Evolutionary conservation across 1,140 invertebrate genomes (phyloP), one percentile per base, ranked within the genome.

Genomic region (Brachionus plicatilis): DNA sequence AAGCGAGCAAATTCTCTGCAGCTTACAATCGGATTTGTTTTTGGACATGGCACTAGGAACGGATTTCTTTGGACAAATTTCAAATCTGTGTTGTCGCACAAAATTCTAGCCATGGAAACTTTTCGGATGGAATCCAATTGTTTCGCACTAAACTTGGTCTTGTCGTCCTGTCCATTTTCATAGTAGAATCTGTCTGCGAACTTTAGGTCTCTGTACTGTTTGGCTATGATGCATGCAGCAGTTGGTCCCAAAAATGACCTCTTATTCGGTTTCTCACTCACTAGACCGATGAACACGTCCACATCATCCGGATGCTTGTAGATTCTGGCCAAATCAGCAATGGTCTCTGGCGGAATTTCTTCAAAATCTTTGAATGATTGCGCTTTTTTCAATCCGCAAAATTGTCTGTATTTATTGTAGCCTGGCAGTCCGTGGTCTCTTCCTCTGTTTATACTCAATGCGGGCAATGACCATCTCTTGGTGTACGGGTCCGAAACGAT

Each of bases 181-280:
- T 20, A 60, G 53, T 60, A 60, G 20, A 60, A 60, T 60, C 53
- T 60, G 20, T 60, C 53, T 8, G 20, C 53, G 20, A 60, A 60
- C 9, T 60, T 60, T 20, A 60, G 9, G 53, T 60, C 53, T 60
- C 53, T 60, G 17, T 60, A 60, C 11, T 60, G 53, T 60, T 60
- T 60, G 27, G n/a, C 53, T 8, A 60, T 60, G 17, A 50, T 56
- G 37, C 96, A 98, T 29, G 95, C 95, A 87, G 98, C 94, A 0
- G 96, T 98, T 0, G 96, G 96, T 8, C 96, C 96, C 0, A 98
- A 94, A 0, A 97, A 88, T 8, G 95, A 96, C 11, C 94, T 95
- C 9, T 93, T 24, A 66, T 95, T 90, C 1, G 94, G 93, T 70
- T 93, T 91, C 88, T 98, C 96, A 1, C 94, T 95, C 92, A 96